These are phyloP conservation scores for Penaeus indicus DNA, from an alignment of 1,140 invertebrate genomes.

Conservation along the genomic window DNA sequence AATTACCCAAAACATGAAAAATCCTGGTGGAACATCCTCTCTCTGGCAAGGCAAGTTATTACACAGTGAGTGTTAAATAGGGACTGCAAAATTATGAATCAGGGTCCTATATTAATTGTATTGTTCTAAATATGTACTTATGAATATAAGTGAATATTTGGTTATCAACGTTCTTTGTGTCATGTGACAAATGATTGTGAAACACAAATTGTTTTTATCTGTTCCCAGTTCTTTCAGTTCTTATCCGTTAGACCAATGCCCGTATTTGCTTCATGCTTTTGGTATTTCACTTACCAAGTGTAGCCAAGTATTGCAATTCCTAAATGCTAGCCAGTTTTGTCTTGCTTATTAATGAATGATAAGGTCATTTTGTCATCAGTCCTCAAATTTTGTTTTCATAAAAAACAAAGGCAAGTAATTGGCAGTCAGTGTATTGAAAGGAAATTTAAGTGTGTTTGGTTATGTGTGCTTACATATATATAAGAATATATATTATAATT, in stretches of 20 bases:
- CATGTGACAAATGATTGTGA: conserved; percentile 58
- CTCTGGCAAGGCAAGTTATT: no score
- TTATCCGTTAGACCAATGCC: conserved; percentile 44
- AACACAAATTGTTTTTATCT: conserved; percentile 49
- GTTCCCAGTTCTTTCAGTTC: conserved; percentile 30
- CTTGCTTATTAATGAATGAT: conserved; percentile 43
- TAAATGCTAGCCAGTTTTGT: conserved; percentile 52
- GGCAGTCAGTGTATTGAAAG: conserved; percentile 46
- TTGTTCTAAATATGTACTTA: no score
- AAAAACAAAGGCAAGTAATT: conserved; percentile 16
- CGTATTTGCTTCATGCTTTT: conserved; percentile 57
- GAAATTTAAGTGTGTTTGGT: conserved; percentile 54
- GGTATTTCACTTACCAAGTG: conserved; percentile 53
- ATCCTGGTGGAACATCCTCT: no score
- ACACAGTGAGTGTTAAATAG: no score
- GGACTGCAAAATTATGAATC: no score
- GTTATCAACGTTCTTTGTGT: conserved; percentile 26
- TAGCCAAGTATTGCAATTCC: conserved; percentile 55
- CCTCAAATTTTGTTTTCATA: conserved; percentile 25
- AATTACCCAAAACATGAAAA: no score
- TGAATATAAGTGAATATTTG: no score
- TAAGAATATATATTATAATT: no score
- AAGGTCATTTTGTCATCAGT: conserved; percentile 39
- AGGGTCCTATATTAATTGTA: no score
- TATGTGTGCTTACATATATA: conserved; percentile 45